Base-by-base conservation (phyloP, 1,140 invertebrate genomes). In the Cydia pomonella region DNA sequence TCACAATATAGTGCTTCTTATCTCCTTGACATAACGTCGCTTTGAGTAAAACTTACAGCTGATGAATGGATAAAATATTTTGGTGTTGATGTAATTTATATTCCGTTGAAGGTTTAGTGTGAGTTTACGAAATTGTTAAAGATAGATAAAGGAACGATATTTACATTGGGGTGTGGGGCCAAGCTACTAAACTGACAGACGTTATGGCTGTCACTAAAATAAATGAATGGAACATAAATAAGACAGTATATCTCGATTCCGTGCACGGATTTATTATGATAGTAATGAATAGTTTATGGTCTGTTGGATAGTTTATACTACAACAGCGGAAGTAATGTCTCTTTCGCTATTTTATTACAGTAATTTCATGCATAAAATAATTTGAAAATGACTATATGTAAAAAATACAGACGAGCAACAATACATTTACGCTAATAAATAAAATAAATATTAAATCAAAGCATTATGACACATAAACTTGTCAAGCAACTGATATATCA, bases 41-140 rank as follows among this genome's bases (percentile, higher is more conserved):
- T 77, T 81, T 2, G 18, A 47, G 69, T 29, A 44, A 38, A 18
- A 38, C 3, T 2, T 47, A 53, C 50, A 73, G 82, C 79, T 75
- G 53, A 50, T 27, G 47, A 73, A 75, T 63, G 73, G 41, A 75
- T 79, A 80, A 80, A 59, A 21, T 73, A 72, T 71, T 62, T 81
- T 84, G 76, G 80, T 77, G 74, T 75, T 75, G 74, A 75, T 72
- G 84, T 90, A 87, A 91, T 92, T 91, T 92, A 91, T 92, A 89
- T 89, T 86, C 87, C 82, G 81, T 79, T 82, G 85, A 91, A 86
- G 89, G 84, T 86, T 90, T 90, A 87, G 87, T 89, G 81, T 81
- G 87, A 87, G 87, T 90, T 88, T 88, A 90, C 86, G 87, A 89
- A 92, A 92, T 92, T 91, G 88, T 92, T 92, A 90, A 91, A 90